Percentiles rank a stretch among this genome's conserved stretches.
Conservation (phyloP, 1,140 invertebrate genomes). For the Brachionus rubens region DNA sequence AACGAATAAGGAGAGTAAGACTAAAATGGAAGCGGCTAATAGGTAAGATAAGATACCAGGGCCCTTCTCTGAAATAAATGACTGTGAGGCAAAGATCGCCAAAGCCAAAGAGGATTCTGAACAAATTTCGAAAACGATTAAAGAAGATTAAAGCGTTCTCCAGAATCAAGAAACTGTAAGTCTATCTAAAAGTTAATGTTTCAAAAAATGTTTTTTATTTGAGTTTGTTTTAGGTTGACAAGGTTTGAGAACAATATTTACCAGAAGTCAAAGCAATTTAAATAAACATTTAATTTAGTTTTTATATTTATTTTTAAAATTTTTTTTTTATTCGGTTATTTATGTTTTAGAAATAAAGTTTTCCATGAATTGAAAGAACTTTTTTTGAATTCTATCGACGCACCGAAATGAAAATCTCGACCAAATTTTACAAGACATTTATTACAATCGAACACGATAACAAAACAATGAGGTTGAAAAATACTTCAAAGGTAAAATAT, state of each 20-base stretch:
- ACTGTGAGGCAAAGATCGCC: slow-evolving; percentile 90
- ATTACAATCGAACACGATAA: no score
- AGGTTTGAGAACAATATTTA: slow-evolving; percentile 88
- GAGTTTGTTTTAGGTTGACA: slow-evolving; percentile 68
- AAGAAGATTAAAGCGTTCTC: slow-evolving; percentile 89
- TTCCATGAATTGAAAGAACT: no score
- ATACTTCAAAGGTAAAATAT: no score
- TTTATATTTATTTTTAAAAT: background rate
- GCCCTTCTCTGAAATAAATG: background rate
- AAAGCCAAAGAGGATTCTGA: slow-evolving; percentile 93
- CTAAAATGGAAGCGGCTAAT: slow-evolving; percentile 76
- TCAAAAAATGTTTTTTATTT: background rate
- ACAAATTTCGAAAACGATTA: slow-evolving; percentile 89
- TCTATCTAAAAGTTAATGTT: background rate
- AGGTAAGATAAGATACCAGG: slow-evolving; percentile 28
- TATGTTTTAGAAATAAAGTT: background rate
- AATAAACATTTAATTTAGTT: slow-evolving; percentile 66
- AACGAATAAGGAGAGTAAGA: slow-evolving; percentile 89
- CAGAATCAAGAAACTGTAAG: slow-evolving; percentile 87
- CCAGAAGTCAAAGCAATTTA: slow-evolving; percentile 72
- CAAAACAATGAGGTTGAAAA: no score
- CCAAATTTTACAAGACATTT: no score
- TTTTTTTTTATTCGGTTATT: background rate
- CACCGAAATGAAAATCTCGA: no score
- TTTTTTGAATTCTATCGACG: no score